Evolutionary conservation across 2,797 vertebrate species (phyloP).

Genomic region (Semaprochilodus insignis): DNA sequence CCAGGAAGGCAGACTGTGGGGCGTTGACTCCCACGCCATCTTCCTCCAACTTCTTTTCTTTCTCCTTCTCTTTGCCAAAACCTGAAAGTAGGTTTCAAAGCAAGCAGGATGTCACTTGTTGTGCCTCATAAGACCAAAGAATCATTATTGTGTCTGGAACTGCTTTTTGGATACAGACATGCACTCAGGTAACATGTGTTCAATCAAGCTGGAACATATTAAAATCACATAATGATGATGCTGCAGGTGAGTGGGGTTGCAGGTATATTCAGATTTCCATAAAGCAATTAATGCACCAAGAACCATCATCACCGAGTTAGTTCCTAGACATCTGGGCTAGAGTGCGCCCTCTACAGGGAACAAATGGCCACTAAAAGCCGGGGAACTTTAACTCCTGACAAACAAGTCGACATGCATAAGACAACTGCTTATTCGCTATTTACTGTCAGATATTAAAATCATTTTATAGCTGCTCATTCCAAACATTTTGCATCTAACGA

Average conservation of each 20-base stretch:
- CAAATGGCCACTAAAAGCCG: slow-evolving; percentile 6
- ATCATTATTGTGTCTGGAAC: no score
- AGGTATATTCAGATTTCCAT: no score
- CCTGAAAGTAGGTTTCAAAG: slow-evolving; percentile 71
- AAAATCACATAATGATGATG: no score
- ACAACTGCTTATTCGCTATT: no score
- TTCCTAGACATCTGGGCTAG: background rate
- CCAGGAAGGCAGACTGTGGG: slow-evolving; percentile 95
- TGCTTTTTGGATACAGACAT: no score
- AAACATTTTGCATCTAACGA: no score
- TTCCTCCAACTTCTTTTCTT: slow-evolving; percentile 94
- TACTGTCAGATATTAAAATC: no score
- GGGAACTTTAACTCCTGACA: slow-evolving; percentile 30
- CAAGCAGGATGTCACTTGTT: background rate
- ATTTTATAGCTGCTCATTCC: no score
- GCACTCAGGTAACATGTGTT: no score
- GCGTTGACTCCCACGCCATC: slow-evolving; percentile 78
- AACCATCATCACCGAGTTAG: background rate
- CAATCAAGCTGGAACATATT: no score
- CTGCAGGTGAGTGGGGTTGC: no score
- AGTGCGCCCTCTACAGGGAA: slow-evolving; percentile 67
- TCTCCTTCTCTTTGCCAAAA: slow-evolving; percentile 89
- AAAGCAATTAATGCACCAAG: background rate
- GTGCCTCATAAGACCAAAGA: background rate
- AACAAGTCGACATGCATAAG: slow-evolving; percentile 20